A percentile compares a stretch with the other conserved stretches of the same genome.
phyloP scores from a whole-genome alignment of 2,113 vertebrate species.

The Aegithalos caudatus region DNA sequence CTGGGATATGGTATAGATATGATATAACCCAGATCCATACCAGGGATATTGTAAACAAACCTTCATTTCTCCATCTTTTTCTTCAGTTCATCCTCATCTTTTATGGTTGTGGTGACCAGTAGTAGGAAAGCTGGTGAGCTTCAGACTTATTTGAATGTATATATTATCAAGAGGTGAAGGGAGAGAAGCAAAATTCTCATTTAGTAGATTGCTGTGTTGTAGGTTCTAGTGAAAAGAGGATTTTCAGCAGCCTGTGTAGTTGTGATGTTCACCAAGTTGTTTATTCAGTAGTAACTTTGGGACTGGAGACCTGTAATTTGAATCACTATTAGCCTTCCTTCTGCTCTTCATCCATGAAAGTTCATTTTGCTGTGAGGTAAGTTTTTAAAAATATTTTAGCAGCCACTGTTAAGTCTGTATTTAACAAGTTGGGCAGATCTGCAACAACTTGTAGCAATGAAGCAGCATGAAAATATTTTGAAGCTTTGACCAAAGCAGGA shows the following conservation, averaged over 20 bases:
- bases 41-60: background rate
- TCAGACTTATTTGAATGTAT: background rate
- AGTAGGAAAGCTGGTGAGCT: background rate
- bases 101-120: background rate
- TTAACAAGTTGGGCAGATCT: background rate
- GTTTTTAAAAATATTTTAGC: background rate
- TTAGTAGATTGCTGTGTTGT: background rate
- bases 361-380: background rate
- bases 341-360: background rate
- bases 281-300: background rate
- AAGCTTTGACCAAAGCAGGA: background rate
- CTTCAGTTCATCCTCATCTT: background rate
- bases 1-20: background rate
- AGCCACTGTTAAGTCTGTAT: background rate
- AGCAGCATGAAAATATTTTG: background rate
- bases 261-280: background rate
- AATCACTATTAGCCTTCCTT: background rate
- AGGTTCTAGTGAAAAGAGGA: background rate
- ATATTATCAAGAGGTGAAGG: background rate
- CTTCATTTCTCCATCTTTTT: background rate
- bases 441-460: background rate
- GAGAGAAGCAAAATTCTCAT: background rate
- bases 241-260: background rate
- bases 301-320: background rate
- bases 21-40: accelerated